Conservation (phyloP, 2,113 vertebrate species). For the Smithornis capensis region DNA sequence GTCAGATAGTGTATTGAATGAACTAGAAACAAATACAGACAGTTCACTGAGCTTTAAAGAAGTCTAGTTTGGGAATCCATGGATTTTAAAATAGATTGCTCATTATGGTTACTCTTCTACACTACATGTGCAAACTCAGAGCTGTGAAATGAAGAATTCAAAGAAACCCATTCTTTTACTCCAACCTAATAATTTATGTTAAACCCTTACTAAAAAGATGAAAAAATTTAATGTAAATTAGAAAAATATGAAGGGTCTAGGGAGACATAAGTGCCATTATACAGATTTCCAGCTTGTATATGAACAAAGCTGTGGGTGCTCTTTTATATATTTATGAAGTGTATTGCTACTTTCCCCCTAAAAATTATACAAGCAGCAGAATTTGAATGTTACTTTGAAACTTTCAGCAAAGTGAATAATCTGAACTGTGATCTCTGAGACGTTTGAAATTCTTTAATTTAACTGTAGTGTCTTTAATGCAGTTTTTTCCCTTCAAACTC, state of each 20-base stretch:
- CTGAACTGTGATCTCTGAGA: neutral
- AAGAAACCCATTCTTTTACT: neutral
- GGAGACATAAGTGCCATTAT: neutral
- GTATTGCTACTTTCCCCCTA: neutral
- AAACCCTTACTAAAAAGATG: neutral
- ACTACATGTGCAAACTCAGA: accelerated
- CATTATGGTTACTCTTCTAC: neutral
- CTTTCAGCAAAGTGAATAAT: neutral
- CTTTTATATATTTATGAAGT: neutral
- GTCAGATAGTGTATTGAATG: neutral
- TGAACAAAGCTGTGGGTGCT: neutral
- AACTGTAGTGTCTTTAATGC: neutral
- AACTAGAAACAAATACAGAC: neutral
- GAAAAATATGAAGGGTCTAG: neutral
- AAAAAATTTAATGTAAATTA: neutral
- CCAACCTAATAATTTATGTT: neutral
- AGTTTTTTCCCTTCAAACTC: neutral
- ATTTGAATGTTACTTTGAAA: neutral
- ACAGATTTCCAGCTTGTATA: neutral
- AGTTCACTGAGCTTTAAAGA: neutral
- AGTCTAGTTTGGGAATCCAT: neutral
- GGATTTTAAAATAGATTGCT: neutral
- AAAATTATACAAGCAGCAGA: neutral
- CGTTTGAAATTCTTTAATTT: neutral
- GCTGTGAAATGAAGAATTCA: neutral